Conservation (phyloP, 1,140 invertebrate genomes). For the Lordiphosa collinella region DNA sequence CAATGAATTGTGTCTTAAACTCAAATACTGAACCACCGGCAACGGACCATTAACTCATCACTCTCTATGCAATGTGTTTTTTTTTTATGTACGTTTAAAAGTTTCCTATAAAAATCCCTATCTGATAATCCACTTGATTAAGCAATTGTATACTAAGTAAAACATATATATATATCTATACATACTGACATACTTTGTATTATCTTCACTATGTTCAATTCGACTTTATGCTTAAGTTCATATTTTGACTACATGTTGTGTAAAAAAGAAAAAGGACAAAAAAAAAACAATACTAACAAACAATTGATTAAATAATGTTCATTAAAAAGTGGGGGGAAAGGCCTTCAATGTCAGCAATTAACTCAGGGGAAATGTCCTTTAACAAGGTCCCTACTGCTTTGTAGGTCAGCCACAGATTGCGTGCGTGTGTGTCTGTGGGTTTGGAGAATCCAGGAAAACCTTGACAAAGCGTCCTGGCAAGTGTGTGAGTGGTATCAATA, state of each 20-base stretch:
- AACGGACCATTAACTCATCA: conserved; percentile 34
- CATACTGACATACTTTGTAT: conserved; percentile 18
- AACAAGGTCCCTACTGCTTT: conserved; percentile 22
- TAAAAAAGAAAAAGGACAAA: conserved; percentile 20
- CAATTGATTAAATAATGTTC: conserved; percentile 84
- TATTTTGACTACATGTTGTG: conserved; percentile 38
- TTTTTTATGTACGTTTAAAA: too few relatives aligned
- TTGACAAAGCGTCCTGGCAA: conserved; percentile 26
- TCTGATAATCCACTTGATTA: too few relatives aligned
- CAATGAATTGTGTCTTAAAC: conserved; percentile 44
- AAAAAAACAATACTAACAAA: conserved; percentile 2
- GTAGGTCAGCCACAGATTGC: conserved; percentile 48
- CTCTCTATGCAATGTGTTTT: neutral
- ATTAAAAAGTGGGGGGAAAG: conserved; percentile 96
- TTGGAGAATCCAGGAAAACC: conserved; percentile 18
- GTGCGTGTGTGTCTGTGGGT: conserved; percentile 8
- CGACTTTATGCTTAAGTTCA: conserved; percentile 36
- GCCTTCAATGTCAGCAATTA: too few relatives aligned
- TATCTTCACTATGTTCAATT: conserved; percentile 39
- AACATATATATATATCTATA: too few relatives aligned
- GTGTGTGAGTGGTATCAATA: conserved; percentile 66
- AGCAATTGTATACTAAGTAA: conserved; percentile 1
- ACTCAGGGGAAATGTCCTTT: too few relatives aligned
- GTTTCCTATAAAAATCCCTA: neutral
- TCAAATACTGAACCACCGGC: conserved; percentile 47